A percentile compares a stretch with the other conserved stretches of the same genome.
These are phyloP conservation scores for Sitta carolinensis DNA, from an alignment of 2,797 vertebrate species.

Conservation along the genomic window DNA sequence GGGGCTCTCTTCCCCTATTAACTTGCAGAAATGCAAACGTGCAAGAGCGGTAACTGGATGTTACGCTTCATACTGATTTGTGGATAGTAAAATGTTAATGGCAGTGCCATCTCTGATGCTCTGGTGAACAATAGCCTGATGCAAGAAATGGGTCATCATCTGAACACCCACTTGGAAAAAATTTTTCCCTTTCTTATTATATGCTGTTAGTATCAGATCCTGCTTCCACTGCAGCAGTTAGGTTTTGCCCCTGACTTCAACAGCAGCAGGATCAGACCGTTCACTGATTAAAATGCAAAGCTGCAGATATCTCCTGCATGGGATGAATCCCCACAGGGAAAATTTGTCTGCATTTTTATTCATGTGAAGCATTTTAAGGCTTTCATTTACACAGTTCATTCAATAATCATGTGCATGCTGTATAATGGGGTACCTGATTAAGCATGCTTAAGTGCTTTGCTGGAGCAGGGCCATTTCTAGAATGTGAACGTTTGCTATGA, in stretches of 20 bases:
- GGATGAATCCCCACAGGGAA: conserved; percentile 58
- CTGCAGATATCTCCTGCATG: conserved; percentile 44
- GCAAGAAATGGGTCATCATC: conserved; percentile 6
- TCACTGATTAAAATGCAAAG: conserved; percentile 49
- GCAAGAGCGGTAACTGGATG: not conserved
- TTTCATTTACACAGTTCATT: conserved; percentile 56
- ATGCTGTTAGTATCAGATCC: not conserved
- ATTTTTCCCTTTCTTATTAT: not conserved
- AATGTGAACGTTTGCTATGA: conserved; percentile 34
- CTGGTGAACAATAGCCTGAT: not conserved
- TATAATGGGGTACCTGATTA: conserved; percentile 58
- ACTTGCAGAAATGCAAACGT: conserved; percentile 38
- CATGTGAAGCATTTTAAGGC: conserved; percentile 48
- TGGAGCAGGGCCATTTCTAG: conserved; percentile 53
- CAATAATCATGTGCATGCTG: conserved; percentile 18
- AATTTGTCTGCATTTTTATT: conserved; percentile 61
- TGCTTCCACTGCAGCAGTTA: not conserved
- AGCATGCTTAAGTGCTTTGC: conserved; percentile 58
- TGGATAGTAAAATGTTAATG: not conserved
- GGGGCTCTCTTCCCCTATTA: conserved; percentile 34
- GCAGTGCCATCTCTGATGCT: not conserved
- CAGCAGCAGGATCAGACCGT: not conserved
- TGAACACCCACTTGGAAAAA: not conserved
- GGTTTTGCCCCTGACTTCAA: conserved; percentile 9
- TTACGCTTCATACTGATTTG: not conserved